phyloP scores from a whole-genome alignment of 1,140 invertebrate species.

The Drosophila pseudoobscura region DNA sequence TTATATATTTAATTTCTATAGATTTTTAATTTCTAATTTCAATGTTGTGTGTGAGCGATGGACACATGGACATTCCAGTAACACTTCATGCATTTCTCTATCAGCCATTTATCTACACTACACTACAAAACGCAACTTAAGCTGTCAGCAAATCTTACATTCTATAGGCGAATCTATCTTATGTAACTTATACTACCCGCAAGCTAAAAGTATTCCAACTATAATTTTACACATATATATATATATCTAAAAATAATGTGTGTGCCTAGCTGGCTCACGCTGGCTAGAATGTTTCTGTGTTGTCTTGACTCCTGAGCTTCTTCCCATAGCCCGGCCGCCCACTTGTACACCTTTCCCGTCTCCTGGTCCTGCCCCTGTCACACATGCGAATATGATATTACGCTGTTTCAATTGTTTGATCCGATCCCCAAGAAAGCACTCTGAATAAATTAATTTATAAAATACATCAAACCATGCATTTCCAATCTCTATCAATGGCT shows the following conservation, averaged over 20 bases:
- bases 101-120: conserved; percentile 23
- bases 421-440: conserved; percentile 50
- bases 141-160: conserved; percentile 5
- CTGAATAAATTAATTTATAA: conserved; percentile 80
- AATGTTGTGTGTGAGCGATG: conserved; percentile 37
- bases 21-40: conserved; percentile 19
- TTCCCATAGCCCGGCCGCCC: conserved; percentile 3
- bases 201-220: conserved; percentile 68
- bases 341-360: conserved; percentile 15
- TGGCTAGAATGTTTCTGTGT: conserved; percentile 54
- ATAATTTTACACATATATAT: conserved; percentile 21
- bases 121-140: conserved; percentile 2
- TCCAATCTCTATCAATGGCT: not conserved
- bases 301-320: conserved; percentile 46
- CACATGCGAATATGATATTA: conserved; percentile 64
- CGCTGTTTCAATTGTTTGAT: conserved; percentile 54
- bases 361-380: conserved; percentile 16
- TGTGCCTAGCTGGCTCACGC: conserved; percentile 38
- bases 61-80: conserved; percentile 46
- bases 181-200: conserved; percentile 39
- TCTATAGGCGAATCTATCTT: conserved; percentile 37
- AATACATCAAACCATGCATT: conserved; percentile 39
- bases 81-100: conserved; percentile 38
- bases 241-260: conserved; percentile 18
- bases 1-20: conserved; percentile 28